phyloP scores from a whole-genome alignment of 2,888 invertebrate genomes.

The Junonia oenone region DNA sequence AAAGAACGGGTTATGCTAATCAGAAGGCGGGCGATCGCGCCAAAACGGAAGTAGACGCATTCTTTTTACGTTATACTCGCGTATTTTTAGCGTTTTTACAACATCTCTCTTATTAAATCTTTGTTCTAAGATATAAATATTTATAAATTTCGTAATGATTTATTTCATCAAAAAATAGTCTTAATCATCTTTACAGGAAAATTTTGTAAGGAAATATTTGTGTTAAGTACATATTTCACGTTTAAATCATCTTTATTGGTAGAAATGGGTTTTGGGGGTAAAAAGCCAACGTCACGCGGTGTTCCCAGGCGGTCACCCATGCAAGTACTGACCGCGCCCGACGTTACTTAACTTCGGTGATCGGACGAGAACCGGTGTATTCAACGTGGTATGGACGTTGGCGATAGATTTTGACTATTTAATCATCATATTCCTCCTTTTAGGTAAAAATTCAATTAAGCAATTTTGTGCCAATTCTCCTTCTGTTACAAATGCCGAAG shows the following conservation, averaged over 20 bases:
- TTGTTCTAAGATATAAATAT: neutral
- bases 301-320: conserved; percentile 55
- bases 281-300: conserved; percentile 28
- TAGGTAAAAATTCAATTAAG: neutral
- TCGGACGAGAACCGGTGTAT: conserved; percentile 72
- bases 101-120: neutral
- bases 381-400: conserved; percentile 66
- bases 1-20: conserved; percentile 9
- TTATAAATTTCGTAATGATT: neutral
- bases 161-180: neutral
- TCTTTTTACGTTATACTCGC: conserved; percentile 4
- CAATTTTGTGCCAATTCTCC: too few relatives aligned
- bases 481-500: too few relatives aligned
- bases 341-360: conserved; percentile 74
- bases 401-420: conserved; percentile 19
- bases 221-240: too few relatives aligned
- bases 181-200: neutral
- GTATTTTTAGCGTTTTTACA: neutral
- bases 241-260: too few relatives aligned
- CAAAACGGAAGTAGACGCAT: conserved; percentile 37
- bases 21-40: conserved; percentile 9
- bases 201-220: too few relatives aligned
- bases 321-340: conserved; percentile 72
- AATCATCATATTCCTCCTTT: neutral
- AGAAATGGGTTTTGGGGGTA: too few relatives aligned